A percentile compares a stretch with the other conserved stretches of the same genome.
Evolutionary conservation across 2,888 invertebrate species (phyloP).

Genomic region (Gandaritis pyraliata): DNA sequence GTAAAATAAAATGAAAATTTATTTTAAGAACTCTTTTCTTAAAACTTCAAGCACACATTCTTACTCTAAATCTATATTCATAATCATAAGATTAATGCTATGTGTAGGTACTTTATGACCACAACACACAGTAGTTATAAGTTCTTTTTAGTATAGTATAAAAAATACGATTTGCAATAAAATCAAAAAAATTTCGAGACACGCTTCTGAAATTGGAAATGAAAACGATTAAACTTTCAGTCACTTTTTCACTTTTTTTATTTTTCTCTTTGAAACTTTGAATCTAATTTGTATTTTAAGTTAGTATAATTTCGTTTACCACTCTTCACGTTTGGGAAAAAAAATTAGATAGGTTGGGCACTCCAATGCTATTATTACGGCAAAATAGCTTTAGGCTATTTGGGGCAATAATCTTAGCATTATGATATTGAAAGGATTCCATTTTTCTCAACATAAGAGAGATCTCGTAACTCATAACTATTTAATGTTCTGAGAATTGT

Average conservation of each 20-base stretch:
- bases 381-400: slow-evolving; percentile 44
- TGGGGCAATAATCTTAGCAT: slow-evolving; percentile 42
- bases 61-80: too few species aligned
- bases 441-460: slow-evolving; percentile 12
- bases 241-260: neutral
- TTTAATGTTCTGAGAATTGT: slow-evolving; percentile 8
- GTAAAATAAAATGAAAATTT: too few species aligned
- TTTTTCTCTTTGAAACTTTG: neutral
- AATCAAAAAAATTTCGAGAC: neutral
- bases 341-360: slow-evolving; percentile 9
- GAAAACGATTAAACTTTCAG: too few species aligned
- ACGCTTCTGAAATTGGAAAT: too few species aligned
- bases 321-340: slow-evolving; percentile 4
- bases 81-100: too few species aligned
- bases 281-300: neutral
- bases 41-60: too few species aligned
- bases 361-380: slow-evolving; percentile 43
- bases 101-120: too few species aligned
- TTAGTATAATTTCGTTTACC: neutral
- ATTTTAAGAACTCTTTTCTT: too few species aligned
- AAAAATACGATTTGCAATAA: neutral
- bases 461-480: slow-evolving; percentile 12
- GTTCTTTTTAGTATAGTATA: too few species aligned
- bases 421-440: slow-evolving; percentile 25
- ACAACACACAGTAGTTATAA: too few species aligned